Conservation (phyloP, 1,140 invertebrate species). For the Brachionus sp. region DNA sequence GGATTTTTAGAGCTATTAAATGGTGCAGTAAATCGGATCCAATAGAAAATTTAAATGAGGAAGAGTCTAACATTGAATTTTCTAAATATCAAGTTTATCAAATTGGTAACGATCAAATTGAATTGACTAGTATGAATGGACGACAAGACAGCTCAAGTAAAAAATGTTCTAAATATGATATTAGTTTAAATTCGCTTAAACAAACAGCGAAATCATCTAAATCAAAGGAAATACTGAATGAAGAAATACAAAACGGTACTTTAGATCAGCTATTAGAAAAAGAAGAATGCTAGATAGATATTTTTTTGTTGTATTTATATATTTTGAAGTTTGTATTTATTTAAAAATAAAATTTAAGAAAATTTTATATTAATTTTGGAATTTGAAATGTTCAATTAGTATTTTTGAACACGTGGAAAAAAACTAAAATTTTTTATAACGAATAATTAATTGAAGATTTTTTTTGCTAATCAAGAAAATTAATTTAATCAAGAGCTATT, state of each 20-base stretch:
- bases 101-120: background rate
- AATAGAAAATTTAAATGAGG: background rate
- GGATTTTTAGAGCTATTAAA: conserved; percentile 29
- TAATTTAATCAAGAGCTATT: no score
- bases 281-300: background rate
- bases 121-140: background rate
- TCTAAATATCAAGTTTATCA: background rate
- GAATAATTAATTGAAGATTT: no score
- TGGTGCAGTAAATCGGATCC: background rate
- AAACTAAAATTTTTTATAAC: no score
- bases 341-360: no score
- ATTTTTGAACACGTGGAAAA: no score
- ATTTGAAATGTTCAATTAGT: no score
- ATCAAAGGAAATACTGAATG: background rate
- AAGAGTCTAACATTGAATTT: background rate
- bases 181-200: background rate
- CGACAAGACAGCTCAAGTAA: background rate
- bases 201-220: background rate
- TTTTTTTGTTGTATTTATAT: no score
- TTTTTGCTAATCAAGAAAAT: no score
- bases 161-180: background rate
- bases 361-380: no score
- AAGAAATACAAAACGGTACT: background rate
- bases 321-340: no score
- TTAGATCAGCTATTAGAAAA: background rate